Percentiles rank a stretch among this genome's conserved stretches.
Conservation (phyloP, 1,140 invertebrate species). For the Leptinotarsa undecemlineata region DNA sequence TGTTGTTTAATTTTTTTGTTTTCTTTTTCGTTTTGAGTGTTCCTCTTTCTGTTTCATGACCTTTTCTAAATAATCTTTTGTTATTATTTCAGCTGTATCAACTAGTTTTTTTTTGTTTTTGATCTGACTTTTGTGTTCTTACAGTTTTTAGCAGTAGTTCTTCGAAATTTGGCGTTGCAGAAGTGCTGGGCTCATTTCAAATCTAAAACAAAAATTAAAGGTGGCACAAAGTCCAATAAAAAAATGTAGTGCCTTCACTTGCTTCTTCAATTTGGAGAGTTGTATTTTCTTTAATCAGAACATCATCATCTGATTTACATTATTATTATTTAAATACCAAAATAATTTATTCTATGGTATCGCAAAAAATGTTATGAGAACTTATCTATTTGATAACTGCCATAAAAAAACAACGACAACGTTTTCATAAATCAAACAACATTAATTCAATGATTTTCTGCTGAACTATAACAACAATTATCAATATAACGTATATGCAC, state of each 20-base stretch:
- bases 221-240: not conserved
- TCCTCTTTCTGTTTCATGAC: not conserved
- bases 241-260: not conserved
- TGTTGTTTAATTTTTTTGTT: not conserved
- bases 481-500: no score
- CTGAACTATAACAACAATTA: no score
- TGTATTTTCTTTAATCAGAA: not conserved
- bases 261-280: not conserved
- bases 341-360: no score
- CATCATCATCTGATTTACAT: not conserved
- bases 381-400: no score
- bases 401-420: no score
- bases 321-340: no score
- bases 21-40: constrained; percentile 9
- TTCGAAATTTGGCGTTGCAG: not conserved
- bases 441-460: no score
- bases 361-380: no score
- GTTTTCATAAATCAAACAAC: no score
- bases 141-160: constrained; percentile 3
- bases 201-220: constrained; percentile 2
- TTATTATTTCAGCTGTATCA: constrained; percentile 14
- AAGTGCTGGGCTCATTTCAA: not conserved
- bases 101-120: constrained; percentile 12
- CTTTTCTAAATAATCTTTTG: not conserved
- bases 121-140: constrained; percentile 1